Evolutionary conservation across 2,888 invertebrate species (phyloP), one percentile per base, ranked within the genome.

Genomic region (Zelleria hepariella): DNA sequence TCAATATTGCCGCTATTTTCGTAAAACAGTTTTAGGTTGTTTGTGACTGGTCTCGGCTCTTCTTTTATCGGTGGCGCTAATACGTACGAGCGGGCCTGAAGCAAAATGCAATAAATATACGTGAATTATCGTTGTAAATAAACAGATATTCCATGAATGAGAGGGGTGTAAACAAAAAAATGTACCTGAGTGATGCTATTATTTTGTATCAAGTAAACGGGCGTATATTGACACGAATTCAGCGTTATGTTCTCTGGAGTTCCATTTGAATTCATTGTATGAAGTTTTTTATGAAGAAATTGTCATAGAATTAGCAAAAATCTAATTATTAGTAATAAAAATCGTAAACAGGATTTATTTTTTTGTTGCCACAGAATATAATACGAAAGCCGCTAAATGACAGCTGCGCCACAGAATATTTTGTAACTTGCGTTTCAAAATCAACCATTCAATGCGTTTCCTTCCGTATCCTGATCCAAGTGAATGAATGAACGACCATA

Each of bases 1-100:
- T 86, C 86, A 58, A 87, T 73, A 68, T 84, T 86, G 65, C 86
- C 87, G 77, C 86, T 87, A 72, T 77, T 88, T 75, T 88, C 87
- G 67, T 87, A 88, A 68, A 86, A 88, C 62, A 77, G 75, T 79
- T 85, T 86, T 73, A 88, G 79, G 77, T 79, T 87, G 75, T 82
- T 80, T 66, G 76, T 75, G n/a, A 78, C 71, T 57, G 84, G 80
- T 67, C 80, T 80, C 24, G 73, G 69, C 60, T 69, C 69, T 32
- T 74, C 75, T 60, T 75, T 68, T 62, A 65, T 72, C 63, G 68
- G 77, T 63, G 77, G 77, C 48, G 83, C 68, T 60, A 86, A 66
- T 58, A 82, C 72, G 64, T 78, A 84, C n/a, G 82, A 76, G 63
- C 75, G 77, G 10, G 77, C 73, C 86, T 87, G 75, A 61, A 61